phyloP scores from a whole-genome alignment of 2,113 vertebrate species.

The Nyctereutes procyonoides region DNA sequence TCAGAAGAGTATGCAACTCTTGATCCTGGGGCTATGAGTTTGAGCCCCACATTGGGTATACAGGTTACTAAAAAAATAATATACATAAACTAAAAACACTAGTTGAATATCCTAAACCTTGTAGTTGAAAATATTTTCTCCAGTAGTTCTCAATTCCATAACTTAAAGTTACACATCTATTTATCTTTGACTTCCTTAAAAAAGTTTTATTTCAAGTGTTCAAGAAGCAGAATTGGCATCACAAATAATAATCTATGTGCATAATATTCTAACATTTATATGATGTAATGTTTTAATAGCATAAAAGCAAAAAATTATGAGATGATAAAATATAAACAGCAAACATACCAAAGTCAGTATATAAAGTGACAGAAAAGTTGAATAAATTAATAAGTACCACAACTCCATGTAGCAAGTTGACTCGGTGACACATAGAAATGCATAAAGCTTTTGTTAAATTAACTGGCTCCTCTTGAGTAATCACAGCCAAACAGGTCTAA shows the following conservation, averaged over 20 bases:
- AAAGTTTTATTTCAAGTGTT: not conserved
- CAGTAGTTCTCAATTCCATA: slow-evolving; percentile 28
- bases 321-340: not conserved
- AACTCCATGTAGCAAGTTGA: not conserved
- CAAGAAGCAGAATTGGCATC: not conserved
- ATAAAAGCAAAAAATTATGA: not conserved
- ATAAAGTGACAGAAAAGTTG: slow-evolving; percentile 1
- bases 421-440: not conserved
- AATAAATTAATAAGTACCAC: slow-evolving; percentile 27
- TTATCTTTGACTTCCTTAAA: not conserved
- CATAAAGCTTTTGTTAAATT: not conserved
- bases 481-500: not conserved
- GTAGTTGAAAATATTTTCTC: slow-evolving; percentile 53
- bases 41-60: not conserved
- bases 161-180: not conserved
- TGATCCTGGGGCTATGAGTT: not conserved
- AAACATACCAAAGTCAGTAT: not conserved
- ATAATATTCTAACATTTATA: not conserved
- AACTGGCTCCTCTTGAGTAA: not conserved
- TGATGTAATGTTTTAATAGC: not conserved
- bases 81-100: not conserved
- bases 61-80: not conserved
- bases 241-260: not conserved
- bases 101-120: slow-evolving; percentile 48
- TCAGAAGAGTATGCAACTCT: not conserved